Conservation (phyloP, 1,140 invertebrate genomes). For the Babylonia areolata region DNA sequence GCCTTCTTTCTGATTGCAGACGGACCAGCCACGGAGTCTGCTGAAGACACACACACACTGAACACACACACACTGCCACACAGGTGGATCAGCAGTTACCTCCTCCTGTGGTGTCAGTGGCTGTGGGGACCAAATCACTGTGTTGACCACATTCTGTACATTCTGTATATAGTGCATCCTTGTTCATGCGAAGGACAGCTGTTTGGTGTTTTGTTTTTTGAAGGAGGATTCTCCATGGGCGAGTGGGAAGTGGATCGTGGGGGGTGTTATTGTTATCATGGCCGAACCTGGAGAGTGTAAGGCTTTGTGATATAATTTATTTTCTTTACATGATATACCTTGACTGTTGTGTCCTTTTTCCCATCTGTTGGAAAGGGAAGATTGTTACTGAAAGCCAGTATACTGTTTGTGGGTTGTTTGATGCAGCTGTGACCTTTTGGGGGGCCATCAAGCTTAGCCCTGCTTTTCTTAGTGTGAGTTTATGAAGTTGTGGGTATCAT, state of each 20-base stretch:
- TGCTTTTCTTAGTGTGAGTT: too few relatives aligned
- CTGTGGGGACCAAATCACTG: too few relatives aligned
- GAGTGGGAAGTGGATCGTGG: too few relatives aligned
- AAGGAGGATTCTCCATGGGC: not conserved
- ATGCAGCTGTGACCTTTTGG: too few relatives aligned
- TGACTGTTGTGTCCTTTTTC: too few relatives aligned
- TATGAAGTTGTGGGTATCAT: too few relatives aligned
- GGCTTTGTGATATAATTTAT: not conserved
- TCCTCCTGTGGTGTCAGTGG: too few relatives aligned
- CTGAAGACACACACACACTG: not conserved
- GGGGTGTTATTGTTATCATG: not conserved
- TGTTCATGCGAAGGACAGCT: not conserved
- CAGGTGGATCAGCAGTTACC: not conserved
- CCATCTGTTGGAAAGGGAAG: too few relatives aligned
- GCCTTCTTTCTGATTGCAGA: not conserved
- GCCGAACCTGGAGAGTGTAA: not conserved
- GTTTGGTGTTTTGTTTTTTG: not conserved
- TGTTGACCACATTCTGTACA: not conserved
- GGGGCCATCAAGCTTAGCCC: too few relatives aligned
- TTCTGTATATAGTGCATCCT: not conserved
- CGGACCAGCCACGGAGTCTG: not conserved
- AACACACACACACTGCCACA: not conserved
- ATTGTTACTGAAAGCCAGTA: too few relatives aligned
- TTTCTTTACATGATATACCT: too few relatives aligned
- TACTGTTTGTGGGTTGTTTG: too few relatives aligned